Evolutionary conservation across 2,888 invertebrate genomes (phyloP).

Genomic region (Morpho helenor): DNA sequence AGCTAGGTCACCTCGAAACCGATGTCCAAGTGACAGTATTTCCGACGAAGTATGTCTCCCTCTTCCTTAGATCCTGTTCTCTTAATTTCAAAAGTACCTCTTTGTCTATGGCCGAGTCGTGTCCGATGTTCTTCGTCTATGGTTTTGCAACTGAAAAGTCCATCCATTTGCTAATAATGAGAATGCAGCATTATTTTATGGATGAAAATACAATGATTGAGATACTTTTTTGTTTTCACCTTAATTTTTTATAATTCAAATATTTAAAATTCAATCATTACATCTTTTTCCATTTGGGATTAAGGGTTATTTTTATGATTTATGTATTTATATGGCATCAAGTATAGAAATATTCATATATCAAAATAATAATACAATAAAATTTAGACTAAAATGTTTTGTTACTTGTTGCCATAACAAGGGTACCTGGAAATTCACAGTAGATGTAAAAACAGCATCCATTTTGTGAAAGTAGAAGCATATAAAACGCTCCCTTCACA

Average conservation of each 20-base stretch:
- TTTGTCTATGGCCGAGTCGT: slow-evolving; percentile 38
- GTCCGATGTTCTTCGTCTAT: slow-evolving; percentile 39
- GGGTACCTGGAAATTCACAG: slow-evolving; percentile 74
- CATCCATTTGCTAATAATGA: slow-evolving; percentile 70
- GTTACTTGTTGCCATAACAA: slow-evolving; percentile 54
- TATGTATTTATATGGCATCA: slow-evolving; percentile 29
- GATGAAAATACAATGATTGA: slow-evolving; percentile 29
- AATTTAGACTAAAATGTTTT: not conserved
- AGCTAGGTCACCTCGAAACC: slow-evolving; percentile 73
- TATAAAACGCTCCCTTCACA: slow-evolving; percentile 44
- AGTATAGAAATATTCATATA: slow-evolving; percentile 12
- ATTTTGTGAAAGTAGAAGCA: slow-evolving; percentile 37
- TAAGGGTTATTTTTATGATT: slow-evolving; percentile 36
- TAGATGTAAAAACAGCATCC: slow-evolving; percentile 61
- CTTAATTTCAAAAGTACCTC: slow-evolving; percentile 73
- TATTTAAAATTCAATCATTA: slow-evolving; percentile 36
- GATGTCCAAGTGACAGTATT: slow-evolving; percentile 37
- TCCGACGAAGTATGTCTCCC: slow-evolving; percentile 26
- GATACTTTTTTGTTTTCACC: not conserved
- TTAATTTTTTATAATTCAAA: slow-evolving; percentile 4
- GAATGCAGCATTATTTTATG: slow-evolving; percentile 39
- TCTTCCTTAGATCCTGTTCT: slow-evolving; percentile 36
- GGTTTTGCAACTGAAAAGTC: slow-evolving; percentile 75
- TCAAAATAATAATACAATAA: not conserved
- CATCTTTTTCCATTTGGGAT: slow-evolving; percentile 44